Evolutionary conservation across 2,888 invertebrate species (phyloP).

Genomic region (Plutella xylostella): DNA sequence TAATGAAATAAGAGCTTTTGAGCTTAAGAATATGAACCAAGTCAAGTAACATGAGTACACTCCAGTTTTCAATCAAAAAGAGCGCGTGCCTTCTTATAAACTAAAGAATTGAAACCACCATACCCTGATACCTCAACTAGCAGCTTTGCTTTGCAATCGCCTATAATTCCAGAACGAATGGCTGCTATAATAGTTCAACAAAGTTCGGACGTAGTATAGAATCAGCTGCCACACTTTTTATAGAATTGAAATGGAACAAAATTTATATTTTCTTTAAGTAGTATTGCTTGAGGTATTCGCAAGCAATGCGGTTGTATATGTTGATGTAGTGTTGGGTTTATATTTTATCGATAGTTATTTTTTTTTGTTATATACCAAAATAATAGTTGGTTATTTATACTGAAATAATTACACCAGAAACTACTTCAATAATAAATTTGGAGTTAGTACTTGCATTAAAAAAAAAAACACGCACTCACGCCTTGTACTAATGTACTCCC

Average conservation of each 20-base stretch:
- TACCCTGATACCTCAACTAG: not conserved
- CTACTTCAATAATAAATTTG: too few species aligned
- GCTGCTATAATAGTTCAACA: too few species aligned
- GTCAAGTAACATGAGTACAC: conserved; percentile 53
- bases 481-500: too few species aligned
- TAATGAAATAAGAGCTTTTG: not conserved
- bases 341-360: conserved; percentile 5
- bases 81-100: not conserved
- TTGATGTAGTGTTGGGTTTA: conserved; percentile 30
- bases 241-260: conserved; percentile 53
- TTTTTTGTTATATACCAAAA: too few species aligned
- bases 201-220: too few species aligned
- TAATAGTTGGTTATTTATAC: too few species aligned
- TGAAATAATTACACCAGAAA: too few species aligned
- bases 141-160: too few species aligned
- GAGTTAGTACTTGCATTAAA: too few species aligned
- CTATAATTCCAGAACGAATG: too few species aligned
- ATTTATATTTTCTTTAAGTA: conserved; percentile 50
- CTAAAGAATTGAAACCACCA: not conserved
- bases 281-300: conserved; percentile 45
- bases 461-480: too few species aligned
- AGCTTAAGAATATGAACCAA: conserved; percentile 32
- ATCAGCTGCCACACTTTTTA: conserved; percentile 49
- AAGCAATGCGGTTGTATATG: conserved; percentile 53
- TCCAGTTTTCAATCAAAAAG: not conserved